These are phyloP conservation scores for Cheirogaleus medius DNA, from an alignment of 2,113 vertebrate species.

Conservation along the genomic window DNA sequence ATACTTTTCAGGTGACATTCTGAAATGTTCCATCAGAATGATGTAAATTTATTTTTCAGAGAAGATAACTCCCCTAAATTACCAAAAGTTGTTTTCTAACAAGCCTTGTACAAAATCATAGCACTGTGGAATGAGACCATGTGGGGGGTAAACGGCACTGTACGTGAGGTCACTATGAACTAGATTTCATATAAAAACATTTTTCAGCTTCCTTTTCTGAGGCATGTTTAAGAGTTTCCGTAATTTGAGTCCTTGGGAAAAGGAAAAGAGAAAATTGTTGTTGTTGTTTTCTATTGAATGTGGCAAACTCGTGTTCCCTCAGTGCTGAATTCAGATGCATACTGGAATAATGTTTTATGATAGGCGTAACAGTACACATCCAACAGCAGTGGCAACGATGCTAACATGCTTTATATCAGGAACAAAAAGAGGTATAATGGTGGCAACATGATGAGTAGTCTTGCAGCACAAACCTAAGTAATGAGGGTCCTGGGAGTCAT, in stretches of 20 bases:
- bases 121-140: background rate
- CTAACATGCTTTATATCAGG: background rate
- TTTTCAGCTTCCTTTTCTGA: slow-evolving; percentile 39
- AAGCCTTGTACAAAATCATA: background rate
- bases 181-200: background rate
- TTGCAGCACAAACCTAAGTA: background rate
- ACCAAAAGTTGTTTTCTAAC: slow-evolving; percentile 43
- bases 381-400: background rate
- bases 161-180: background rate
- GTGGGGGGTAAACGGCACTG: background rate
- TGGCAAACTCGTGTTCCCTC: slow-evolving; percentile 17
- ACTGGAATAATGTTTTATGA: background rate
- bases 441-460: background rate
- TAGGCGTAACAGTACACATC: background rate
- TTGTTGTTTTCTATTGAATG: slow-evolving; percentile 20
- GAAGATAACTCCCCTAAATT: slow-evolving; percentile 17
- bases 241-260: slow-evolving; percentile 37
- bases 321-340: background rate
- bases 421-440: background rate
- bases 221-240: background rate
- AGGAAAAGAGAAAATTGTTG: slow-evolving; percentile 44
- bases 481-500: background rate
- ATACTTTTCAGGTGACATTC: background rate
- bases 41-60: slow-evolving; percentile 17
- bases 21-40: slow-evolving; percentile 22